Evolutionary conservation across 2,888 invertebrate genomes (phyloP).

Genomic region (Colostygia pectinataria): DNA sequence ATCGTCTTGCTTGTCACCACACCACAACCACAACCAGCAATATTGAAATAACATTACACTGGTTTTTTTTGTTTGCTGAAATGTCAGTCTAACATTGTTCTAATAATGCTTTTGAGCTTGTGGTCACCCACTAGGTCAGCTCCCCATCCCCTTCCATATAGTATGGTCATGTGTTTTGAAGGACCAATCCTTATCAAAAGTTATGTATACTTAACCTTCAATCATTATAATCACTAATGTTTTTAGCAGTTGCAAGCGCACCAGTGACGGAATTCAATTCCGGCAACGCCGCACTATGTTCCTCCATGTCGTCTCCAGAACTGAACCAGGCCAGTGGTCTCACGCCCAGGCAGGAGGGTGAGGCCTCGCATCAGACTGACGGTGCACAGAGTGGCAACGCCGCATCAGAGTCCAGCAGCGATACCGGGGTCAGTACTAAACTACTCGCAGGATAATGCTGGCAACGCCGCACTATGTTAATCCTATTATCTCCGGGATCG

Average conservation of each 20-base stretch:
- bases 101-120: too few relatives aligned
- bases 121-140: too few relatives aligned
- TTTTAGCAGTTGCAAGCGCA: conserved; percentile 59
- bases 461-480: neutral
- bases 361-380: conserved; percentile 24
- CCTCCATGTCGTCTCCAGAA: conserved; percentile 78
- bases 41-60: too few relatives aligned
- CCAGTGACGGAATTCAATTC: conserved; percentile 53
- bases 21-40: too few relatives aligned
- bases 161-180: too few relatives aligned
- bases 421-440: conserved; percentile 66
- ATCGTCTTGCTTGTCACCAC: too few relatives aligned
- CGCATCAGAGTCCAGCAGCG: conserved; percentile 71
- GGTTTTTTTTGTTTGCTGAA: too few relatives aligned
- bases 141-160: too few relatives aligned
- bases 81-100: too few relatives aligned
- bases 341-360: conserved; percentile 30
- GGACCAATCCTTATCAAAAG: too few relatives aligned
- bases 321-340: conserved; percentile 45
- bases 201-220: too few relatives aligned
- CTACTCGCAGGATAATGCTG: neutral
- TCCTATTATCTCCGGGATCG: neutral
- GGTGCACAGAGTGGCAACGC: conserved; percentile 35
- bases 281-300: conserved; percentile 51
- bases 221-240: neutral